Base-by-base conservation (phyloP, 1,140 invertebrate genomes). In the Steinernema feltiae region DNA sequence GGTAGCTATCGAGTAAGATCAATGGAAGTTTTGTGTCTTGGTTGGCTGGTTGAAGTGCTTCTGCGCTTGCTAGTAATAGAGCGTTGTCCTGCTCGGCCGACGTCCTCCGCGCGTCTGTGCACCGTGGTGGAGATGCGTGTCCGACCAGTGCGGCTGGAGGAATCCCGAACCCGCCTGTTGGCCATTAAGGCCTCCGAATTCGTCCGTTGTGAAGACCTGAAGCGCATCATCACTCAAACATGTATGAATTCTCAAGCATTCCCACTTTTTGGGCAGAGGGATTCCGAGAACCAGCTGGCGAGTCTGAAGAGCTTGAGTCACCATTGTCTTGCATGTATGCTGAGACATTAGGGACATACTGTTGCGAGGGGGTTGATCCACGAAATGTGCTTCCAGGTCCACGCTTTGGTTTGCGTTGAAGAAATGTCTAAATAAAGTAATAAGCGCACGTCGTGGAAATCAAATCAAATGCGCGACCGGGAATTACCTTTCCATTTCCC, bases 231-330 rank as follows among this genome's bases (percentile, higher is more conserved):
- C n/a, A 21, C 24, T 63, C 53, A 63, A 63, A 27, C 2, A 63
- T 63, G 24, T 3, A 3, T 63, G 53, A 63, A 3, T 63, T 63
- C 53, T 63, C 15, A 27, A 17, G 7, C 18, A 63, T 7, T 3
- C 41, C 3, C 53, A 63, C 53, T 21, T 63, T 63, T 63, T 63
- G 12, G 53, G 53, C 15, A 63, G 53, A 63, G 15, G 53, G 53
- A 63, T 63, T 27, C 53, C 53, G 12, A 63, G 53, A 63, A 63
- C 53, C 53, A 63, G 53, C 24, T 63, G 53, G 53, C 53, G 53
- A 63, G 53, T 63, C 53, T 63, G 53, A 63, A 63, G 53, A 63
- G 53, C 53, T 63, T 63, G 53, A 63, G 53, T 63, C 53, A 63
- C 53, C 53, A 63, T 63, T 63, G 53, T 63, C 53, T 63, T 63